Percentiles rank a stretch among this genome's conserved stretches.
phyloP scores from a whole-genome alignment of 1,140 invertebrate genomes.

The Arion vulgaris region DNA sequence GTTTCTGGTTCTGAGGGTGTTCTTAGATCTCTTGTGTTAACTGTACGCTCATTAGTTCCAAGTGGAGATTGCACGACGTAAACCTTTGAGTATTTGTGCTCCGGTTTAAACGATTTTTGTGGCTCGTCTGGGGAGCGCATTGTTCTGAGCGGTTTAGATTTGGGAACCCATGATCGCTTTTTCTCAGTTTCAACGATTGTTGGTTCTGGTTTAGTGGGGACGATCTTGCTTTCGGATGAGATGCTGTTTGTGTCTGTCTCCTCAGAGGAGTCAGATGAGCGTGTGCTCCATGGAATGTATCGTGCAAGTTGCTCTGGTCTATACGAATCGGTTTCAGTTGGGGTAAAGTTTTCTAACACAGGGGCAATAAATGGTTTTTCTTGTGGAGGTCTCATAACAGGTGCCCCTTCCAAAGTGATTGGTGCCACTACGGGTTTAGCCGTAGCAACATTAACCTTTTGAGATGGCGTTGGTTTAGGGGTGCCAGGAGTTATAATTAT shows the following conservation, averaged over 20 bases:
- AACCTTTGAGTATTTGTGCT: neutral
- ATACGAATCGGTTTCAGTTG: neutral
- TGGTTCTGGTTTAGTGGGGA: neutral
- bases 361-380: neutral
- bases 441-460: neutral
- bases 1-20: neutral
- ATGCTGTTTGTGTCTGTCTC: constrained; percentile 21
- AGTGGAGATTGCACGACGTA: constrained; percentile 1
- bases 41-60: neutral
- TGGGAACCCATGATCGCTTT: constrained; percentile 33
- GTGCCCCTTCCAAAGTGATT: neutral
- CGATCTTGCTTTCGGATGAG: neutral
- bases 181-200: neutral
- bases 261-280: neutral
- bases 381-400: neutral
- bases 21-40: neutral
- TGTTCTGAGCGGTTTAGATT: constrained; percentile 1
- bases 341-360: neutral
- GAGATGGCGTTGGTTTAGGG: neutral
- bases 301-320: neutral
- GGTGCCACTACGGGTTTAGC: neutral
- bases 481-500: neutral
- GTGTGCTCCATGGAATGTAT: neutral
- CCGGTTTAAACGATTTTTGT: neutral
- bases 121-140: neutral